Evolutionary conservation across 2,888 invertebrate genomes (phyloP).

Genomic region (Phyllotreta striolata): DNA sequence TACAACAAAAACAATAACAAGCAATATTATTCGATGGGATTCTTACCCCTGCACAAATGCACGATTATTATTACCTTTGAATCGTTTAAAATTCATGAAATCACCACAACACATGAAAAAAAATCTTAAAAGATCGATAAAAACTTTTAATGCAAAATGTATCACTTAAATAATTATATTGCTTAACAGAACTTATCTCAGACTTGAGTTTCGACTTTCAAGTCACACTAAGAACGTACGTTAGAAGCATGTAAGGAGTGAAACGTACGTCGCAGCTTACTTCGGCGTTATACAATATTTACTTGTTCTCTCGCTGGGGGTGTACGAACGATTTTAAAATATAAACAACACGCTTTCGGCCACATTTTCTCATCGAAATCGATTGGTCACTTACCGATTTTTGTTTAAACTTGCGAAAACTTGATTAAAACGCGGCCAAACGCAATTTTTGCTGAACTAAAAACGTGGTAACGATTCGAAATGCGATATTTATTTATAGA

Average conservation of each 20-base stretch:
- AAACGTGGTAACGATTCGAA: conserved; percentile 54
- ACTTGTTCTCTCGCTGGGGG: conserved; percentile 57
- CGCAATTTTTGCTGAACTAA: conserved; percentile 47
- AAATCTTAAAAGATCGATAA: conserved; percentile 61
- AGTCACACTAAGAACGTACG: conserved; percentile 52
- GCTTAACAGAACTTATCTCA: conserved; percentile 54
- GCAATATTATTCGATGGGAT: conserved; percentile 32
- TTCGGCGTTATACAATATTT: conserved; percentile 56
- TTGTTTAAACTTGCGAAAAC: conserved; percentile 40
- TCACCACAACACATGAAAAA: conserved; percentile 53
- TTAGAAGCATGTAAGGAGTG: conserved; percentile 52
- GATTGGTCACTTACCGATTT: conserved; percentile 47
- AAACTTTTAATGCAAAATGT: conserved; percentile 63
- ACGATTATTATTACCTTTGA: conserved; percentile 47
- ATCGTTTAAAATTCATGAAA: conserved; percentile 43
- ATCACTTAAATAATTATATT: conserved; percentile 63
- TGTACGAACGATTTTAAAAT: conserved; percentile 55
- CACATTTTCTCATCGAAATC: conserved; percentile 36
- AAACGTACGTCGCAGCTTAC: conserved; percentile 53
- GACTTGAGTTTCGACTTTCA: conserved; percentile 54
- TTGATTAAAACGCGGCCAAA: conserved; percentile 45
- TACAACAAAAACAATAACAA: conserved; percentile 55
- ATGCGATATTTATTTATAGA: conserved; percentile 62
- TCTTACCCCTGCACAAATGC: conserved; percentile 38
- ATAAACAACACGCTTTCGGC: conserved; percentile 51